Evolutionary conservation across 2,113 vertebrate species (phyloP).

Genomic region (Catharus minimus): DNA sequence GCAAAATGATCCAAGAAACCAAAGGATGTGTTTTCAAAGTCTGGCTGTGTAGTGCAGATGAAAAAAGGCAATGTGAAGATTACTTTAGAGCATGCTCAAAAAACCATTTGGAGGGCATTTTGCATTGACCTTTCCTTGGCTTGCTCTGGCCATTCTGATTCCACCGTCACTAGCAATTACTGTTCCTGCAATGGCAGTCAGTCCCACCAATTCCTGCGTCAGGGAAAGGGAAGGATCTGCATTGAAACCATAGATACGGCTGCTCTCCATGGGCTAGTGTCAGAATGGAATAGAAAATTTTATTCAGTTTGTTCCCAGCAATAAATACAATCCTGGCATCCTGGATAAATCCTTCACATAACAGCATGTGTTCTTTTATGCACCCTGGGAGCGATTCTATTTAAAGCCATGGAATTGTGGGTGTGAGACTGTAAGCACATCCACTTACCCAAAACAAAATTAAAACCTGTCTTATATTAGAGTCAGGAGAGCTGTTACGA

Average conservation of each 20-base stretch:
- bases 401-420: constrained; percentile 61
- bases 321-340: constrained; percentile 41
- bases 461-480: constrained; percentile 36
- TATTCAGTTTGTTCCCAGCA: constrained; percentile 59
- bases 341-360: constrained; percentile 56
- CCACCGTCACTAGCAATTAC: background rate
- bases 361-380: constrained; percentile 49
- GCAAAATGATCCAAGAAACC: background rate
- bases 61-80: background rate
- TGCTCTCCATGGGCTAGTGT: constrained; percentile 24
- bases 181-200: background rate
- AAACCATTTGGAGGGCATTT: background rate
- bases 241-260: background rate
- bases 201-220: background rate
- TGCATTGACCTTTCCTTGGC: background rate
- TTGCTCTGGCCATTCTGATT: background rate
- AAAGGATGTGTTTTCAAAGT: background rate
- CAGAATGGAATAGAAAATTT: constrained; percentile 51
- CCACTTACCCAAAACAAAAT: constrained; percentile 56
- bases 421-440: constrained; percentile 56
- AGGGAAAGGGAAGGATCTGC: background rate
- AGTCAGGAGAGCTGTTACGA: constrained; percentile 49
- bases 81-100: background rate
- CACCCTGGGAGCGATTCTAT: constrained; percentile 43
- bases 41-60: background rate